These are phyloP conservation scores for Philypnodon macrostomus DNA, from an alignment of 2,797 vertebrate species.

Conservation along the genomic window DNA sequence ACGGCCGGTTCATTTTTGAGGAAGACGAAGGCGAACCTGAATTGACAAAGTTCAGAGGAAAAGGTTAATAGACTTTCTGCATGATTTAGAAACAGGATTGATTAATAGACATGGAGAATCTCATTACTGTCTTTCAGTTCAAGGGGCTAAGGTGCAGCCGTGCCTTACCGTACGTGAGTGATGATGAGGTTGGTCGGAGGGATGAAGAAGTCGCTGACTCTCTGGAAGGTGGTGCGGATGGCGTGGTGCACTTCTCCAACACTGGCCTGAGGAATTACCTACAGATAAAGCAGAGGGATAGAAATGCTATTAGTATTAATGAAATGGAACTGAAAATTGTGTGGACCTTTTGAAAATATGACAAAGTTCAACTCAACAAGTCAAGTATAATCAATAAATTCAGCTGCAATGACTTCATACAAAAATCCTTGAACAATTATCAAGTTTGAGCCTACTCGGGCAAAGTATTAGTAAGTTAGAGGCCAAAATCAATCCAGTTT, in stretches of 20 bases:
- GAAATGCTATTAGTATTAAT: not conserved
- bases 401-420: too few relatives aligned
- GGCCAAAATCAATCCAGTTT: too few relatives aligned
- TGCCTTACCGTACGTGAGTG: slow-evolving; percentile 89
- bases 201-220: slow-evolving; percentile 90
- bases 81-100: slow-evolving; percentile 11
- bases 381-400: too few relatives aligned
- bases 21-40: slow-evolving; percentile 93
- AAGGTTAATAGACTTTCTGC: slow-evolving; percentile 67
- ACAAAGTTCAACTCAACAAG: too few relatives aligned
- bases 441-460: too few relatives aligned
- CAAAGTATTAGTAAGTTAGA: too few relatives aligned
- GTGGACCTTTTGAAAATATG: too few relatives aligned
- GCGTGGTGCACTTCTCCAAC: slow-evolving; percentile 81
- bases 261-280: slow-evolving; percentile 93
- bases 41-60: slow-evolving; percentile 52
- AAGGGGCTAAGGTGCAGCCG: slow-evolving; percentile 16
- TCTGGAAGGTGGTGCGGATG: slow-evolving; percentile 82
- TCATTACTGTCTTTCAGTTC: slow-evolving; percentile 59
- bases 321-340: too few relatives aligned
- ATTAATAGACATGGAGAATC: slow-evolving; percentile 51
- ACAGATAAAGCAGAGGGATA: not conserved
- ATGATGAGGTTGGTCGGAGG: slow-evolving; percentile 96
- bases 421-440: too few relatives aligned
- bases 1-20: slow-evolving; percentile 79